Evolutionary conservation across 2,113 vertebrate genomes (phyloP), one percentile per base, ranked within the genome.

Genomic region (Trematocara macrostoma): DNA sequence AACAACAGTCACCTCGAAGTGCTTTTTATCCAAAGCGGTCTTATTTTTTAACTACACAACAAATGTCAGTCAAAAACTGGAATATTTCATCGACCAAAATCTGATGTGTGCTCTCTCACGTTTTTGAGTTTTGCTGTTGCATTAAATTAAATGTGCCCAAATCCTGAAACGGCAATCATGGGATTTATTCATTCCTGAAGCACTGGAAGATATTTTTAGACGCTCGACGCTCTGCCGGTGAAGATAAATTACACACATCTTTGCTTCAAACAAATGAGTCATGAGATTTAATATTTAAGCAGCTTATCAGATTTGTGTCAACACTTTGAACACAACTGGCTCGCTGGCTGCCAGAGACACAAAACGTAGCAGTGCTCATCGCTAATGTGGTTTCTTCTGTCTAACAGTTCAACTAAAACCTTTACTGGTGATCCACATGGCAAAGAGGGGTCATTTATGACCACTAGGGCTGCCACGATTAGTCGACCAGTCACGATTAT

Each of bases 261-360:
- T 51, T 34, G 47, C 69, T 11, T 18, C 6, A 35, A 64, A 23
- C 26, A 55, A 57, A 20, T 16, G 47, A 69, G 57, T 69, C 59
- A 57, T 40, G 59, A 87, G 20, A 55, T 23, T 42, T 4, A 29
- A 26, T 31, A 69, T 79, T 79, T 83, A 84, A 88, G 82, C 82
- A 81, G 86, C 61, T 84, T 81, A 81, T 52, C 14, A 76, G 82
- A 83, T 87, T 80, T 40, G 76, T 56, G 51, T 69, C n/a, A n/a
- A 29, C 56, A 79, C 47, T 79, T 61, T 83, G 3, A 47, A 20
- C 40, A 53, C 11, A 6, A 26, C 31, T 35, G 14, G 8, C 81
- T 23, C 9, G 2, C n/a, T 16, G 16, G 26, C 71, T 29, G 56
- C 45, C 51, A 56, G 49, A 83, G 11, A 47, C 31, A 34, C 35